Base-by-base conservation (phyloP, 2,797 vertebrate genomes). In the Bovichtus variegatus region DNA sequence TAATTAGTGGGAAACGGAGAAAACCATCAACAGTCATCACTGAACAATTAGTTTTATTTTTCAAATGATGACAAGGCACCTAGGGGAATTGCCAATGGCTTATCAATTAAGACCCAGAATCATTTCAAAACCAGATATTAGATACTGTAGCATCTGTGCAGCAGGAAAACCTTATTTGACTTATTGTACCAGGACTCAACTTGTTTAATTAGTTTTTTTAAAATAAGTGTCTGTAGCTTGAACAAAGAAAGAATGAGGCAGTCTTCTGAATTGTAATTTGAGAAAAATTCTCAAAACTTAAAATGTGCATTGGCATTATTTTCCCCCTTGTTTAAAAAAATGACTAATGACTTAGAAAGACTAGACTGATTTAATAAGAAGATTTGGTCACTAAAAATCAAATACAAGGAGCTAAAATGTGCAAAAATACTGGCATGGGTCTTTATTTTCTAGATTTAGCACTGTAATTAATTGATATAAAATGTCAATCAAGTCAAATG, bases 1-100 rank as follows among this genome's bases (percentile, higher is more conserved):
- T 86, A 87, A 91, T 91, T 87, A 88, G 55, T 3, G 3, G 23
- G 21, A 36, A 80, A 71, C 23, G 21, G 69, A 75, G 57, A 59
- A 49, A 76, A 64, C 21, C 72, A 83, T 74, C 53, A 74, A 36
- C 83, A 68, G 54, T 62, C 27, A 76, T 80, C 60, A 38, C 50
- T 43, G 50, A 77, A 84, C 57, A 71, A 63, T 63, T 66, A 72
- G 23, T 80, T 73, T 82, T 46, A 53, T 80, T 80, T 78, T 76
- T 64, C 31, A 73, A 50, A 70, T 38, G 53, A 70, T 50, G 47
- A 67, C 46, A 64, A 5, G 9, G 58, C 44, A 70, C 50, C 44
- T 29, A 2, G 47, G 38, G 41, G 58, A 79, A 71, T 53, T 73
- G 54, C 61, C 18, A 3, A 27, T 47, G 27, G 69, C 38, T 54